phyloP scores from a whole-genome alignment of 2,888 invertebrate genomes.

The Slavum lentiscoides region DNA sequence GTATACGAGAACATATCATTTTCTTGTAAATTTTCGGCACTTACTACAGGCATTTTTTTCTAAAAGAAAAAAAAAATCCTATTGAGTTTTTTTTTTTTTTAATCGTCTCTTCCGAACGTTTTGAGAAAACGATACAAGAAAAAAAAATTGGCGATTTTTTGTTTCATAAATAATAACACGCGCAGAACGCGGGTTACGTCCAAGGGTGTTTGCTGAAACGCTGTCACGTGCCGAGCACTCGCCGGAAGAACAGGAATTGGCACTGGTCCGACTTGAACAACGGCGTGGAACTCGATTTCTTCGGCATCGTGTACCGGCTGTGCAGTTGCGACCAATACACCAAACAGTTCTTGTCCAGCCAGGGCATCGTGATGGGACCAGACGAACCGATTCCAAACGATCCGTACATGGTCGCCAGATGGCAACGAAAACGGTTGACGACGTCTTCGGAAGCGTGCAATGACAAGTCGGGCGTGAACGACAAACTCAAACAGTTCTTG shows the following conservation, averaged over 20 bases:
- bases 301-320: conserved; percentile 79
- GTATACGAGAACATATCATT: no score
- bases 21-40: no score
- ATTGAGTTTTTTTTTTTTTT: no score
- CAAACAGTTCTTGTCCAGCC: conserved; percentile 79
- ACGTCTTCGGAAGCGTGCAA: neutral
- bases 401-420: conserved; percentile 65
- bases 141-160: no score
- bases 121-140: no score
- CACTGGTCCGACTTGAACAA: conserved; percentile 87
- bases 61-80: no score
- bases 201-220: conserved; percentile 78
- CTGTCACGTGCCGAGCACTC: conserved; percentile 75
- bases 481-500: conserved; percentile 71
- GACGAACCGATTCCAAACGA: conserved; percentile 75
- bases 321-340: conserved; percentile 80
- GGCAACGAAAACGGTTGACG: neutral
- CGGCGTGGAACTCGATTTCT: conserved; percentile 76
- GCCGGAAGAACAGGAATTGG: conserved; percentile 67
- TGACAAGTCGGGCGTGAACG: conserved; percentile 59
- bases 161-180: no score
- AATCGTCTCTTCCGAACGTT: no score
- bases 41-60: no score
- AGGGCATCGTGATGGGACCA: conserved; percentile 76
- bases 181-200: conserved; percentile 72